These are phyloP conservation scores for Heterohyrax brucei DNA, from an alignment of 2,797 vertebrate genomes.

Conservation along the genomic window DNA sequence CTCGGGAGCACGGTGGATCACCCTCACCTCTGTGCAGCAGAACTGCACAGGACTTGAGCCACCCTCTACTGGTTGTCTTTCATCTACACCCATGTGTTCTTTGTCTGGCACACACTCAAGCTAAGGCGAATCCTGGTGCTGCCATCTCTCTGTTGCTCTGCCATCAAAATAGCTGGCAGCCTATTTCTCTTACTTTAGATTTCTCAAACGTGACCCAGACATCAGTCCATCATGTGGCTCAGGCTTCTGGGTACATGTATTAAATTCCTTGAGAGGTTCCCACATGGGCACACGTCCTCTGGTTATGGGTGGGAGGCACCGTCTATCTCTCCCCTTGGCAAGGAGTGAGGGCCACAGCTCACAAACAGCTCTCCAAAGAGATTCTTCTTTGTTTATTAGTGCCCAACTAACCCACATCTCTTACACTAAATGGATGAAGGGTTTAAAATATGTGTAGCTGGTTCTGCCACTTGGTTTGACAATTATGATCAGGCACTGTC, in stretches of 20 bases:
- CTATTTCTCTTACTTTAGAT: neutral
- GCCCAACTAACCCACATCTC: neutral
- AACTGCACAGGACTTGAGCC: neutral
- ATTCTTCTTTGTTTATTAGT: neutral
- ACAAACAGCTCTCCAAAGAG: neutral
- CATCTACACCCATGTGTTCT: accelerated
- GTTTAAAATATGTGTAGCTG: neutral
- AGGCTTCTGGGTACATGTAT: neutral
- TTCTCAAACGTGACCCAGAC: neutral
- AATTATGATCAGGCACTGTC: neutral
- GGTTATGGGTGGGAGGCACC: neutral
- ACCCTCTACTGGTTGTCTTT: neutral
- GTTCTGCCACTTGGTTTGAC: neutral
- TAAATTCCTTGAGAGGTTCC: neutral
- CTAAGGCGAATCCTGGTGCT: neutral
- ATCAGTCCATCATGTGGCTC: neutral
- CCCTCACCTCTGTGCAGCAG: neutral
- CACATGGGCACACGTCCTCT: neutral
- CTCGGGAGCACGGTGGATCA: neutral
- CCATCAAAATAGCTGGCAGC: neutral
- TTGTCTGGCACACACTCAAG: neutral
- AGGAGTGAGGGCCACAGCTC: neutral
- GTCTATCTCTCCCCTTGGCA: neutral
- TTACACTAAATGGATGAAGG: neutral
- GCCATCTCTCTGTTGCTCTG: neutral